Conservation (phyloP, 2,797 vertebrate genomes). For the Ptychadena robeensis region DNA sequence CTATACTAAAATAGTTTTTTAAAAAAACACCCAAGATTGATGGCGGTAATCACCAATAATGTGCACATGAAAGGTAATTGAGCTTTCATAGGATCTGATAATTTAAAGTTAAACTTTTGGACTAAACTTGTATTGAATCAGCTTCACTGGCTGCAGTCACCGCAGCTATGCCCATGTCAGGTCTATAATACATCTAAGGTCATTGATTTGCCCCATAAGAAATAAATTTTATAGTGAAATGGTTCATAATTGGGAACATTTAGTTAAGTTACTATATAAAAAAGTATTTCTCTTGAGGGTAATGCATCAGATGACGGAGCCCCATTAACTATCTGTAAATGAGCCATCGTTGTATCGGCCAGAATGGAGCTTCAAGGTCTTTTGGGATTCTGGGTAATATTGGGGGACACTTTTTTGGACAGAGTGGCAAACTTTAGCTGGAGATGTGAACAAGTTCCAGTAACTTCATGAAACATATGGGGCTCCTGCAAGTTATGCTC, state of each 20-base stretch:
- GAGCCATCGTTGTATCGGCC: background rate
- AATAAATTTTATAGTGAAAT: background rate
- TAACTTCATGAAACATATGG: constrained; percentile 2
- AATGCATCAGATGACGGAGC: too few species aligned
- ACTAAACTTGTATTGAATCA: too few species aligned
- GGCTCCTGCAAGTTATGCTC: background rate
- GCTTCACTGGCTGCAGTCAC: too few species aligned
- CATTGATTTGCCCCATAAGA: background rate
- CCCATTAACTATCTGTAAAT: background rate
- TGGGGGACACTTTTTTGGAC: constrained; percentile 12
- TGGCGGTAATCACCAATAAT: too few species aligned
- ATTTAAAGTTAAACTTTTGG: too few species aligned
- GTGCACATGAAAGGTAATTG: too few species aligned
- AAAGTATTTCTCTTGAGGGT: background rate
- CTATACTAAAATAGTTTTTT: background rate
- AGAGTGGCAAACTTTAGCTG: background rate
- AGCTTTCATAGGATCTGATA: too few species aligned
- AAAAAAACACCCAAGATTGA: too few species aligned
- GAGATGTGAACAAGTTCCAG: background rate
- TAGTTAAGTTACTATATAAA: background rate
- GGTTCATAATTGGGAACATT: background rate
- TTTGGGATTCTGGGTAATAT: background rate
- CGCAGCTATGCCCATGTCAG: too few species aligned
- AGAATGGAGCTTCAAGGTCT: background rate
- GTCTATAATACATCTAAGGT: too few species aligned